These are phyloP conservation scores for Epizoanthus rinbou DNA, from an alignment of 92 coral and sea anemone genomes.

Conservation along the genomic window DNA sequence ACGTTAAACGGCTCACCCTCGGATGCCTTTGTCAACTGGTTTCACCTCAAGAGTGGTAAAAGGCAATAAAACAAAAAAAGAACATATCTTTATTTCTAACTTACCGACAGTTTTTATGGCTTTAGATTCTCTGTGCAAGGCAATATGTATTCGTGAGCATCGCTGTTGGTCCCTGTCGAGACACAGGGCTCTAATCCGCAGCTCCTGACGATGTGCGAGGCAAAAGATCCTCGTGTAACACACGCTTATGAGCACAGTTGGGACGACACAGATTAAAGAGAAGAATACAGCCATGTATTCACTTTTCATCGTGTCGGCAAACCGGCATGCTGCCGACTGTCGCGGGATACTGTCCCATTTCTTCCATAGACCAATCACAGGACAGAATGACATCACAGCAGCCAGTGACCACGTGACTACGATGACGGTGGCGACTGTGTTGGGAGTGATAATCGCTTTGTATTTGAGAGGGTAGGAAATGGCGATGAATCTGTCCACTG, in stretches of 20 bases:
- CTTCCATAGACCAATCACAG: constrained; percentile 45
- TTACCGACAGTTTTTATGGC: constrained; percentile 63
- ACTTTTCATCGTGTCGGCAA: constrained; percentile 49
- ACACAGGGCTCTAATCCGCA: constrained; percentile 42
- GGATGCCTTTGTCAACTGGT: too few relatives aligned
- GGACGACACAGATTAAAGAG: constrained; percentile 46
- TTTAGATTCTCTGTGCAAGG: constrained; percentile 50
- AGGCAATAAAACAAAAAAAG: background rate
- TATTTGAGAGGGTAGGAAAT: constrained; percentile 54
- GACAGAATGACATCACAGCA: constrained; percentile 33
- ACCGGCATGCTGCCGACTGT: constrained; percentile 33
- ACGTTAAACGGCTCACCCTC: too few relatives aligned
- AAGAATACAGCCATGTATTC: constrained; percentile 48
- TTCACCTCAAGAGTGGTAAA: background rate
- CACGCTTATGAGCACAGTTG: constrained; percentile 49
- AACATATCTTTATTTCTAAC: background rate
- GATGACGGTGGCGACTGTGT: constrained; percentile 7
- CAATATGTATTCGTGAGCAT: background rate
- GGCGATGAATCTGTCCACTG: constrained; percentile 61
- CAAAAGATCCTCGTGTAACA: constrained; percentile 51
- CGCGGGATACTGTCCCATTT: background rate
- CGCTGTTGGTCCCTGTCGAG: constrained; percentile 3
- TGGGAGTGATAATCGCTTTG: constrained; percentile 35
- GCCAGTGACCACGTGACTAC: constrained; percentile 49
- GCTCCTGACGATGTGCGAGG: constrained; percentile 57